Percentiles rank a stretch among this genome's conserved stretches.
These are phyloP conservation scores for Capitella teleta DNA, from an alignment of 1,140 invertebrate genomes.

Conservation along the genomic window DNA sequence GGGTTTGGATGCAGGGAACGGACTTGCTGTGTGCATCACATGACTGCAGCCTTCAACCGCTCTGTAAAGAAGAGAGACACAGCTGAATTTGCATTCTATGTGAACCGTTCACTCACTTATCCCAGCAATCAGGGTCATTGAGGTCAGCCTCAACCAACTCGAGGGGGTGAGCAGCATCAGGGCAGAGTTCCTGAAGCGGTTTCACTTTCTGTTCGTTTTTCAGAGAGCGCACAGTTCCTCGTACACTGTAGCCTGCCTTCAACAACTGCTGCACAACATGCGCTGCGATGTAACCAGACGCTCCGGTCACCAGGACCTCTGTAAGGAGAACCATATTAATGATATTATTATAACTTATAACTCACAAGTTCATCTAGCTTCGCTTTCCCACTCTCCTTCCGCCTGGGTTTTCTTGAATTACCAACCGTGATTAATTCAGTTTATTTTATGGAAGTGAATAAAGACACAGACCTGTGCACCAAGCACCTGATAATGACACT, in stretches of 20 bases:
- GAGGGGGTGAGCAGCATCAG: slow-evolving; percentile 40
- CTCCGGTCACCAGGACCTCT: slow-evolving; percentile 52
- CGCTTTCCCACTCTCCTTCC: no score
- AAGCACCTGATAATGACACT: no score
- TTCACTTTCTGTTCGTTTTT: slow-evolving; percentile 40
- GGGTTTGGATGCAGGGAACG: slow-evolving; percentile 42
- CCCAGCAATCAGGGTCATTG: slow-evolving; percentile 35
- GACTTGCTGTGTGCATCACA: slow-evolving; percentile 50
- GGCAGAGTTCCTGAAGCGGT: slow-evolving; percentile 36
- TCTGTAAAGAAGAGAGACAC: no score
- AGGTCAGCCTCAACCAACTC: slow-evolving; percentile 42
- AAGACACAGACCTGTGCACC: no score
- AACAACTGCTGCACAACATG: slow-evolving; percentile 48
- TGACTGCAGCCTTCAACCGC: slow-evolving; percentile 46
- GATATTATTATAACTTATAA: no score
- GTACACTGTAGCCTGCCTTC: slow-evolving; percentile 44
- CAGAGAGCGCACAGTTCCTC: slow-evolving; percentile 47
- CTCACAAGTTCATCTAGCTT: no score
- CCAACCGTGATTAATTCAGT: no score
- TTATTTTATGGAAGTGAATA: no score
- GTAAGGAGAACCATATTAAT: no score
- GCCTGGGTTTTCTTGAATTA: no score
- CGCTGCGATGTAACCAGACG: slow-evolving; percentile 47
- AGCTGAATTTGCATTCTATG: no score
- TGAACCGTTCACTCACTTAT: slow-evolving; percentile 33